These are phyloP conservation scores for Stichodactyla mertensii DNA, from an alignment of 64 coral and sea anemone species.

Conservation along the genomic window DNA sequence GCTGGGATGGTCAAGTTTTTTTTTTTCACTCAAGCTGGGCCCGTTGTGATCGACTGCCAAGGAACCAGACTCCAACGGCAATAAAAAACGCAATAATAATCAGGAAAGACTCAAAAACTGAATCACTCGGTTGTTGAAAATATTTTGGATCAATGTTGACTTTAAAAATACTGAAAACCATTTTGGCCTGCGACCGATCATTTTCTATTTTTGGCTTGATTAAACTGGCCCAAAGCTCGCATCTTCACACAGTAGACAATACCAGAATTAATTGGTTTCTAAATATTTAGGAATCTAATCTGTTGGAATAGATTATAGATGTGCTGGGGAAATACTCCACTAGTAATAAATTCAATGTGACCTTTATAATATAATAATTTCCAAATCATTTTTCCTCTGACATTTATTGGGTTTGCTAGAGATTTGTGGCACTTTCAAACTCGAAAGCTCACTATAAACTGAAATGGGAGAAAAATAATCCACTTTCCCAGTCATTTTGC, in stretches of 20 bases:
- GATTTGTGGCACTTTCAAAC: not conserved
- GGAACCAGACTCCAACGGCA: too few species aligned
- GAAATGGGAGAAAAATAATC: conserved; percentile 10
- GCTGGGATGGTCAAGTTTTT: too few species aligned
- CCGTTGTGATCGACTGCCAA: too few species aligned
- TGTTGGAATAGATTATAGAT: not conserved
- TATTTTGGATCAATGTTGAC: too few species aligned
- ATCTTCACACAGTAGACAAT: not conserved
- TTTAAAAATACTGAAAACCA: too few species aligned
- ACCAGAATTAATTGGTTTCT: not conserved
- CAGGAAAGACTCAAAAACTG: too few species aligned
- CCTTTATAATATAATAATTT: not conserved
- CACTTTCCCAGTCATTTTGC: not conserved
- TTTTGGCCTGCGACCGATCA: too few species aligned
- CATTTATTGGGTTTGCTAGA: not conserved
- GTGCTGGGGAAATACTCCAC: not conserved
- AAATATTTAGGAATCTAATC: not conserved
- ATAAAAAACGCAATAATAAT: too few species aligned
- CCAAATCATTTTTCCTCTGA: not conserved
- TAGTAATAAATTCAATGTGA: not conserved
- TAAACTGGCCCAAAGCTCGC: too few species aligned
- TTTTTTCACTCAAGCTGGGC: too few species aligned
- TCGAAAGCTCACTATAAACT: not conserved
- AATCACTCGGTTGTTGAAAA: too few species aligned
- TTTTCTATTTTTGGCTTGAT: too few species aligned